Conservation (phyloP, 2,113 vertebrate genomes). For the Mesembrinibis cayennensis region DNA sequence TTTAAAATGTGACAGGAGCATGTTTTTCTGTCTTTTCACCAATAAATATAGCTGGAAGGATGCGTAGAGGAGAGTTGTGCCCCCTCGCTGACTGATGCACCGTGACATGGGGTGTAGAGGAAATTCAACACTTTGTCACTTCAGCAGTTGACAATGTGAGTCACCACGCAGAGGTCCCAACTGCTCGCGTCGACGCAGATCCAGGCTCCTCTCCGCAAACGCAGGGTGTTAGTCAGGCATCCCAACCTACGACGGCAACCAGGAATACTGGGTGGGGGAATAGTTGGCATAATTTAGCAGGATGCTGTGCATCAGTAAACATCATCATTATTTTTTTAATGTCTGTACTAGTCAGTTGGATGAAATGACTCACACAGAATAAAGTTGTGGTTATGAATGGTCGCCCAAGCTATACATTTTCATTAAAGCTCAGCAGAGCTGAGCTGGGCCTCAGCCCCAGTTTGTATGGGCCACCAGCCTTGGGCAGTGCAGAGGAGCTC, state of each 20-base stretch:
- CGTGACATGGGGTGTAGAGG: neutral
- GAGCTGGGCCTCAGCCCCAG: neutral
- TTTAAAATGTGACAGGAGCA: neutral
- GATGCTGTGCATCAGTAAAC: neutral
- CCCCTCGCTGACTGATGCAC: neutral
- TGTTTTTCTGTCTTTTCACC: neutral
- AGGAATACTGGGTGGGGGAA: neutral
- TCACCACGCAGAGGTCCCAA: neutral
- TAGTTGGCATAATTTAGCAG: neutral
- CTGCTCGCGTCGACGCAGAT: neutral
- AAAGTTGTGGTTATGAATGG: neutral
- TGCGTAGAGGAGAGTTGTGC: neutral
- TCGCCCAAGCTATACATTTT: accelerated
- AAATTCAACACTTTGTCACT: neutral
- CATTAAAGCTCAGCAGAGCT: neutral
- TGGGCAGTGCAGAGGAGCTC: neutral
- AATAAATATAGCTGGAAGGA: constrained; percentile 2
- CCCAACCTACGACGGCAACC: neutral
- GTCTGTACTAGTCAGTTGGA: neutral
- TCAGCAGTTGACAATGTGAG: neutral
- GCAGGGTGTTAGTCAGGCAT: neutral
- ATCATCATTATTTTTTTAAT: neutral
- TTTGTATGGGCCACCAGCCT: accelerated
- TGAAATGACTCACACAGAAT: neutral
- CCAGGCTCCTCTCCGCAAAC: neutral